phyloP scores from a whole-genome alignment of 2,888 invertebrate genomes.

The Chironomus riparius region DNA sequence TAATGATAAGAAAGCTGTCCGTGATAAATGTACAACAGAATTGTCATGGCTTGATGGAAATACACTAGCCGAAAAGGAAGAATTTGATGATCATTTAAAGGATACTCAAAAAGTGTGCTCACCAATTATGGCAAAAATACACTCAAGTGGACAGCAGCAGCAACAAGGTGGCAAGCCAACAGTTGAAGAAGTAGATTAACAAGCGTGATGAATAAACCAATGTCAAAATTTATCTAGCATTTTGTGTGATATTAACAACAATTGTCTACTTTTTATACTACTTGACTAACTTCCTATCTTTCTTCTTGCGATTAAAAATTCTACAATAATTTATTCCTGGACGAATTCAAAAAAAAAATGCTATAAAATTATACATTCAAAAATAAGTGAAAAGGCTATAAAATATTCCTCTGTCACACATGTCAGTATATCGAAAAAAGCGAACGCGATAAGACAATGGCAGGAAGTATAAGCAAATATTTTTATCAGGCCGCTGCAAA shows the following conservation, averaged over 20 bases:
- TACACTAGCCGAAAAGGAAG: conserved; percentile 65
- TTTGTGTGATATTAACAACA: no score
- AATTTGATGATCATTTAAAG: conserved; percentile 67
- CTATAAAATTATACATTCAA: neutral
- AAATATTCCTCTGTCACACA: neutral
- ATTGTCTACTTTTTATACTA: neutral
- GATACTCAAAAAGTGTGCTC: conserved; percentile 65
- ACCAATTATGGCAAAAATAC: conserved; percentile 76
- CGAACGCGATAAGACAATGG: neutral
- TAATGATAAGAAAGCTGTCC: conserved; percentile 59
- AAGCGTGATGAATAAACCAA: neutral
- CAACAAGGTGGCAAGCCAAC: conserved; percentile 45
- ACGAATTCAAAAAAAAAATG: neutral
- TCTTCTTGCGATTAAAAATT: neutral
- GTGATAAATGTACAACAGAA: conserved; percentile 58
- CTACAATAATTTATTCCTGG: no score
- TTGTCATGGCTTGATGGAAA: conserved; percentile 75
- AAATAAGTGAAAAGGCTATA: neutral
- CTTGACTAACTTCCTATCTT: neutral
- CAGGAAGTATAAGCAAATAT: neutral
- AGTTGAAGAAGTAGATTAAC: conserved; percentile 62
- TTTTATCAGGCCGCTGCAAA: neutral
- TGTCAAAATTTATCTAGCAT: no score
- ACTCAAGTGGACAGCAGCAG: conserved; percentile 46
- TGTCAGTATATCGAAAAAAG: neutral